Base-by-base conservation (phyloP, 2,888 invertebrate species). In the Mythimna ferrago region DNA sequence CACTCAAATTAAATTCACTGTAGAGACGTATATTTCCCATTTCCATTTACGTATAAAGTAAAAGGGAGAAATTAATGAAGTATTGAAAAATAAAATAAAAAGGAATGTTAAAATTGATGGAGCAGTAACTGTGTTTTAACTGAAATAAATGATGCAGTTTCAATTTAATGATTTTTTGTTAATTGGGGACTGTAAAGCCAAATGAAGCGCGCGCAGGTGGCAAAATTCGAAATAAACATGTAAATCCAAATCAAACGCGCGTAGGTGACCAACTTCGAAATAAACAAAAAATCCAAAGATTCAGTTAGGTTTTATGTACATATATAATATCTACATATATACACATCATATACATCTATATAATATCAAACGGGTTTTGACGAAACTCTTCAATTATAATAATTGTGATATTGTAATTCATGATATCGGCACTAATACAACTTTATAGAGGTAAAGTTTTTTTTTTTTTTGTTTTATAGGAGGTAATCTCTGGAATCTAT, bases 1-100 rank as follows among this genome's bases (percentile, higher is more conserved):
- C 38, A 58, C 38, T 58, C n/a, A 58, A 79, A 73, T 79, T 73
- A 63, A 79, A 58, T 58, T 73, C 19, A 48, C 6, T 19, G 11
- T 38, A 32, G 38, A 38, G 14, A 48, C 11, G 14, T 72, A 56
- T 26, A 73, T 73, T 53, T 58, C 26, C 63, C 21, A 63, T 16
- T 78, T 16, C 1, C 32, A 63, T 74, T 57, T 21, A 51, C 48
- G 16, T 48, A 35, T 38, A n/a, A 57, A 63, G 35, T 61, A 19
- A 60, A n/a, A 38, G 57, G 32, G 10, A 26, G 16, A 32, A 51
- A 58, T 41, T 14, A 21, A 7, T 19, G 19, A 58, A 44, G n/a
- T 10, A 32, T 11, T 26, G 4, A 19, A 26, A 26, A 11, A 26
- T 26, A 11, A 21, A 32, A 16, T 41, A 32, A 41, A 58, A 9